Conservation (phyloP, 2,797 vertebrate species). For the Sus cebifrons region DNA sequence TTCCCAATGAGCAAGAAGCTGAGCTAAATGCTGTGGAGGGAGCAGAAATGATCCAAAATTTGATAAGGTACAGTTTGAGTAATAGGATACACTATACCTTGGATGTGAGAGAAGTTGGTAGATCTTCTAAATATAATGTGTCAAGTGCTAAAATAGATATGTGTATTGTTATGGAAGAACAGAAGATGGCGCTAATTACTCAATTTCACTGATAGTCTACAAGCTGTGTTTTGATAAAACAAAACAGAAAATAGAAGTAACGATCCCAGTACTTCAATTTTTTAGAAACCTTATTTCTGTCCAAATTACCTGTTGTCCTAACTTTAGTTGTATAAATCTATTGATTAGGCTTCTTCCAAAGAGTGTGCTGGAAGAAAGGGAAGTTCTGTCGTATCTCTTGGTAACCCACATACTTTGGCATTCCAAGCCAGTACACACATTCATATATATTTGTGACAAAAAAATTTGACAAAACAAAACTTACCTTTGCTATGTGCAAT, state of each 20-base stretch:
- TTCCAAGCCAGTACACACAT: not conserved
- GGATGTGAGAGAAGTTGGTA: not conserved
- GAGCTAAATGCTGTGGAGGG: not conserved
- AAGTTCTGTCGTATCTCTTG: not conserved
- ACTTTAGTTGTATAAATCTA: not conserved
- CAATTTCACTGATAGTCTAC: not conserved
- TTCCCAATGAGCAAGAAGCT: not conserved
- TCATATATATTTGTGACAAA: conserved; percentile 29
- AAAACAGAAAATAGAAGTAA: conserved; percentile 5
- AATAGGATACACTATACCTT: not conserved
- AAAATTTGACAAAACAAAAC: not conserved
- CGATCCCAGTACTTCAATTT: not conserved
- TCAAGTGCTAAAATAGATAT: not conserved
- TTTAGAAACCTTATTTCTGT: not conserved
- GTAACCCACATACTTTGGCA: not conserved
- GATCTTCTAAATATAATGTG: not conserved
- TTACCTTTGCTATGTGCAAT: not conserved
- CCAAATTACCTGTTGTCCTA: conserved; percentile 6
- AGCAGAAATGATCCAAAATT: not conserved
- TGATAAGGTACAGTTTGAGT: not conserved
- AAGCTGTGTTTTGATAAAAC: conserved; percentile 5
- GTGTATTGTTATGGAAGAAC: not conserved
- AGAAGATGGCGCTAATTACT: conserved; percentile 54
- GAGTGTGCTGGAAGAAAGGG: not conserved
- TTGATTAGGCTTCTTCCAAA: conserved; percentile 18